Conservation (phyloP, 1,140 invertebrate genomes). For the Solen grandis region DNA sequence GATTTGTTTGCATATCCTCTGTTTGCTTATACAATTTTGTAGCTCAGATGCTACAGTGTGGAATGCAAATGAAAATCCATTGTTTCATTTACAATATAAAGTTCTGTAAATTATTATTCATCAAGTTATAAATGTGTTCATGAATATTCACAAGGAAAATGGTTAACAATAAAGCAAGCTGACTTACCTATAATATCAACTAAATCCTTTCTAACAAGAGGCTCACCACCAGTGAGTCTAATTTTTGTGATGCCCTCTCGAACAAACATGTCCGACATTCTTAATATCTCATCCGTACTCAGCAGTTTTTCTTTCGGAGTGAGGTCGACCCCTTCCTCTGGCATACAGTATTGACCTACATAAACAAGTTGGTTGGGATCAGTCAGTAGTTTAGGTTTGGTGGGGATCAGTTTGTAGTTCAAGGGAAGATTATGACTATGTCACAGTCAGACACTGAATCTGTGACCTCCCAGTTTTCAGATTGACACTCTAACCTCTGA, state of each 20-base stretch:
- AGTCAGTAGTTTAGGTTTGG: not conserved
- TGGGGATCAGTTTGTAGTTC: not conserved
- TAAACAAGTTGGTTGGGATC: conserved; percentile 15
- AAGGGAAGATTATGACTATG: conserved; percentile 20
- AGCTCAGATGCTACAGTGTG: too few relatives aligned
- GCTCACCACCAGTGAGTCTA: conserved; percentile 97
- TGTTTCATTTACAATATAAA: too few relatives aligned
- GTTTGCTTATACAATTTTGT: too few relatives aligned
- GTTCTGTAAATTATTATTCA: too few relatives aligned
- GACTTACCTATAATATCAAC: conserved; percentile 89
- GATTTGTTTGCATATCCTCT: too few relatives aligned
- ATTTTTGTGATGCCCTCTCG: conserved; percentile 95
- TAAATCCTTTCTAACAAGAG: conserved; percentile 93
- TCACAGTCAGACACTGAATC: not conserved
- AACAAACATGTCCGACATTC: conserved; percentile 92
- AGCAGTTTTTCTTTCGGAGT: conserved; percentile 87
- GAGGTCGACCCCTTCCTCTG: conserved; percentile 94
- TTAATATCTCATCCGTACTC: conserved; percentile 91
- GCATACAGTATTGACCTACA: conserved; percentile 97
- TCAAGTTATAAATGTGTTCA: too few relatives aligned
- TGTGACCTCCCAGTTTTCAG: not conserved
- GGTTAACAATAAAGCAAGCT: too few relatives aligned
- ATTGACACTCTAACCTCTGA: not conserved
- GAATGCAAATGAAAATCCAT: too few relatives aligned
- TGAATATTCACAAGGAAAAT: too few relatives aligned